Base-by-base conservation (phyloP, 2,888 invertebrate species). In the Biston stratarius region DNA sequence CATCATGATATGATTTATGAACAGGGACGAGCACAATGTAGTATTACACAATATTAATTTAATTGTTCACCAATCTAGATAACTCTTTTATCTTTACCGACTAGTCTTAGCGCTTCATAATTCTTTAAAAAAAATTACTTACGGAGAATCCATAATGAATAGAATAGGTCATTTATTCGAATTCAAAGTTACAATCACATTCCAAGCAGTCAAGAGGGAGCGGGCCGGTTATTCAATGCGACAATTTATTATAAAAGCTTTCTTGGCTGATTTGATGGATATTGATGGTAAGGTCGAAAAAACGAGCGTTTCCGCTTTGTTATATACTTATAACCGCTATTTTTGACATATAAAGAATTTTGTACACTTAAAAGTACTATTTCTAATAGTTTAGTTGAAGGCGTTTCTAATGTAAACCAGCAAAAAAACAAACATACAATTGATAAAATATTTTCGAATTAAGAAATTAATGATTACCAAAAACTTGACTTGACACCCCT, bases 181-280 rank as follows among this genome's bases (percentile, higher is more conserved):
- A 57, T 52, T 64, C 12, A 58, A 59, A 44, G 36, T 42, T 58
- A 61, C 45, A 66, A 47, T 49, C 57, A 47, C 42, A 67, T n/a
- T 49, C 48, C 55, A 34, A 48, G 15, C 14, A 57, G 49, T 47
- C 48, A 48, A 64, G 42, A 60, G 53, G 59, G 65, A 61, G 49
- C 60, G 65, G 65, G 36, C 60, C 34, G 45, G 48, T 56, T 44
- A 67, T 44, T 61, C 47, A 61, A 67, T 61, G 57, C 42, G 66
- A 67, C 66, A 52, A 61, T 67, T 67, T 61, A 66, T 66, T 61
- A 61, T 61, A 61, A 67, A 61, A 67, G 66, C 66, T 67, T 61
- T 58, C 57, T 15, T 44, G 55, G 47, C 56, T 67, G 47, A 67
- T 67, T 61, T 67, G 61, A 67, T 67, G 52, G 61, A 61, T 67